Evolutionary conservation across 30 jellyfish, hydroid and myxozoan species (phyloP).

Genomic region (Pseudorhiza aurosa): DNA sequence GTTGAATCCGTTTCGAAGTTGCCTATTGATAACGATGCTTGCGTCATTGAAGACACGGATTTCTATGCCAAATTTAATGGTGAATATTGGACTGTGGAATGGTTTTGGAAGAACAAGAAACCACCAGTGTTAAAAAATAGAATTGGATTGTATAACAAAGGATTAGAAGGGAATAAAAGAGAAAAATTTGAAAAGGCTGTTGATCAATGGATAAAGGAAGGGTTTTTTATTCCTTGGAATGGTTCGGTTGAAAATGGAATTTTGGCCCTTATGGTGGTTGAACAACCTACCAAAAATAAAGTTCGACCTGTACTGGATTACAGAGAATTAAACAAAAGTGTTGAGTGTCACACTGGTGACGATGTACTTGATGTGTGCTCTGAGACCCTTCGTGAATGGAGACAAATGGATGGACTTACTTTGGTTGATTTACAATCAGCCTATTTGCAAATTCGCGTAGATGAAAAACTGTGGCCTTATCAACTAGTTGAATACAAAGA

Average conservation of each 20-base stretch:
- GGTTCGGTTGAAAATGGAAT: conserved; percentile 4
- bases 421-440: conserved; percentile 29
- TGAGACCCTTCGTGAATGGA: conserved; percentile 40
- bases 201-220: conserved; percentile 5
- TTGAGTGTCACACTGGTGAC: conserved; percentile 29
- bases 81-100: conserved; percentile 19
- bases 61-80: conserved; percentile 13
- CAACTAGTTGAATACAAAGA: conserved; percentile 14
- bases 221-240: conserved; percentile 15
- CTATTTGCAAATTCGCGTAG: conserved; percentile 20
- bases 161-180: not conserved
- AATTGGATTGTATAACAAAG: not conserved
- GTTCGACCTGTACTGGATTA: conserved; percentile 53
- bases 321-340: conserved; percentile 20
- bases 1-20: not conserved
- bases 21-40: not conserved
- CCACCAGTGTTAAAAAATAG: not conserved
- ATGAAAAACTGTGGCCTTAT: conserved; percentile 15
- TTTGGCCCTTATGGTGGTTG: conserved; percentile 33
- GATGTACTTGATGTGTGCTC: conserved; percentile 31
- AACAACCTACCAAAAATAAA: conserved; percentile 16
- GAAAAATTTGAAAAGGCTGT: conserved; percentile 24
- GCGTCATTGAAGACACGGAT: conserved; percentile 3
- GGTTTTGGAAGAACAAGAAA: conserved; percentile 16
- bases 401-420: conserved; percentile 25